Evolutionary conservation across 2,797 vertebrate genomes (phyloP).

Genomic region (Erethizon dorsatum): DNA sequence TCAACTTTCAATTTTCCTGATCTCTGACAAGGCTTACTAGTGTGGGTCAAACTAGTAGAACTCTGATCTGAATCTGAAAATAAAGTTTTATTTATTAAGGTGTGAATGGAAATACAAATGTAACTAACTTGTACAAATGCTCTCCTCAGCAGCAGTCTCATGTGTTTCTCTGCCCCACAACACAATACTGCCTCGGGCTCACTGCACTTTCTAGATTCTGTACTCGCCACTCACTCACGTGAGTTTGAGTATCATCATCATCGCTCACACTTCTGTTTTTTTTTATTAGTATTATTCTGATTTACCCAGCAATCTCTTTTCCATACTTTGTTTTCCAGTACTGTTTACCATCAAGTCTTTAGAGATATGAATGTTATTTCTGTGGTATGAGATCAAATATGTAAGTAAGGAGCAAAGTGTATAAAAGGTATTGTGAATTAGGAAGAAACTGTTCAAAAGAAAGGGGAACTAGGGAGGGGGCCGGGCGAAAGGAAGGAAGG

Average conservation of each 20-base stretch:
- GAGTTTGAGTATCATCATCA: background rate
- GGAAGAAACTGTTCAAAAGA: too few species aligned
- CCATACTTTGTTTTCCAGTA: background rate
- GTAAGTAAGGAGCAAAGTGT: too few species aligned
- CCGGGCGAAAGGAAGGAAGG: too few species aligned
- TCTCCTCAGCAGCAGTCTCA: background rate
- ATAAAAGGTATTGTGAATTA: too few species aligned
- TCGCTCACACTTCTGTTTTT: background rate
- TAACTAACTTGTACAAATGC: background rate
- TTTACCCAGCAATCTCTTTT: background rate
- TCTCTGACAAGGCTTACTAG: background rate
- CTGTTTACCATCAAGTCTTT: background rate
- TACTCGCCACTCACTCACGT: background rate
- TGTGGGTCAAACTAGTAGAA: constrained; percentile 89
- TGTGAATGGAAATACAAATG: background rate
- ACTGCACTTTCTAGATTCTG: background rate
- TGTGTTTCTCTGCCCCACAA: background rate
- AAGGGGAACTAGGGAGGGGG: too few species aligned
- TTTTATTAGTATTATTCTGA: background rate
- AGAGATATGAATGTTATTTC: background rate
- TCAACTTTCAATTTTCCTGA: background rate
- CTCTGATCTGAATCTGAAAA: constrained; percentile 91
- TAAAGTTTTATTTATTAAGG: background rate
- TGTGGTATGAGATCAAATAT: too few species aligned
- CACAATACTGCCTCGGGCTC: background rate